Evolutionary conservation across 2,113 vertebrate genomes (phyloP), one percentile per base, ranked within the genome.

Genomic region (Maccullochella peelii): DNA sequence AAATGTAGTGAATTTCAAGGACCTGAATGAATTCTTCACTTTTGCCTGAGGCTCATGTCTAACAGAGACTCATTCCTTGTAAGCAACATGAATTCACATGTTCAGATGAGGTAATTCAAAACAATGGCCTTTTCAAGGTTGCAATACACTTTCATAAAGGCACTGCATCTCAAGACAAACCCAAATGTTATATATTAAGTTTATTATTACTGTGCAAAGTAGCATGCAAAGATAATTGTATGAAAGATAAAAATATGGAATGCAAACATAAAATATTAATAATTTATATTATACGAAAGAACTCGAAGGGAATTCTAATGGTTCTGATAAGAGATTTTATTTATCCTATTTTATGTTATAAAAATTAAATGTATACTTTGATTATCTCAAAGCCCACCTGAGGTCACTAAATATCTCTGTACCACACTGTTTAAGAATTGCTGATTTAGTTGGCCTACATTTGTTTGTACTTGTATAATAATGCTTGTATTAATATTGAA

Each of bases 1-100:
- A 36, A 88, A 78, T 81, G 62, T 36, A 55, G 80, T n/a, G 52
- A 77, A 89, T 80, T 85, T 88, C 49, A 59, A 82, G 61, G 86
- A 76, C 67, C 84, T 77, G 30, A 86, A 86, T 82, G 61, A 89
- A 76, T 89, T 90, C 23, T 82, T 81, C 76, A 68, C 82, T 84
- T 88, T 84, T 70, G 87, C 89, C 91, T 36, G 49, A 76, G 88
- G 90, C 86, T 71, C 9, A 0, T 76, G 65, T 84, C 72, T 69
- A 72, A 90, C 76, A 80, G 76, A 88, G 65, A 76, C 77, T 85
- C 78, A 57, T 80, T 85, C 69, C 50, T 85, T 87, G 76, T 87
- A 84, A 86, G 87, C 69, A 87, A 77, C 89, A 83, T 65, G 78
- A 83, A 81, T 88, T 85, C 78, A 88, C 86, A 78, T 87, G 84